Evolutionary conservation across 2,113 vertebrate species (phyloP).

Genomic region (Polypterus bichir): DNA sequence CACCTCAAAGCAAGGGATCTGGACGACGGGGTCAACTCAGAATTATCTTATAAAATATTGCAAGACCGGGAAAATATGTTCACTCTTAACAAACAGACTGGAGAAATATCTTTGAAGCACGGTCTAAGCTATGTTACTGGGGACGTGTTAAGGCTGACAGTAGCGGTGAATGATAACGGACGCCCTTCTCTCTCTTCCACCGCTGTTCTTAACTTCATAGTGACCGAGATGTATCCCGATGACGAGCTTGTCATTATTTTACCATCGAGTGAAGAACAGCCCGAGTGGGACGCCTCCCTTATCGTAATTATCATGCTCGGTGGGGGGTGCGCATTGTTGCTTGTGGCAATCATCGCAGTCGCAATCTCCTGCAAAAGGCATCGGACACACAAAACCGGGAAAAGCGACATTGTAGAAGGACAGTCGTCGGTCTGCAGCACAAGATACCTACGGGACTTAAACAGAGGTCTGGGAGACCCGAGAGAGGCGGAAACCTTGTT

Average conservation of each 20-base stretch:
- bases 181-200: slow-evolving; percentile 25
- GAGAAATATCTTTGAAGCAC: slow-evolving; percentile 41
- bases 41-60: slow-evolving; percentile 34
- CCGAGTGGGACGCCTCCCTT: slow-evolving; percentile 25
- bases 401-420: background rate
- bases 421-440: background rate
- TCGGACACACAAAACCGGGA: too few species aligned
- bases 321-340: slow-evolving; percentile 38
- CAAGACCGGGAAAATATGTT: slow-evolving; percentile 36
- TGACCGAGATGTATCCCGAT: slow-evolving; percentile 34
- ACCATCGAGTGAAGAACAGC: slow-evolving; percentile 22
- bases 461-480: background rate
- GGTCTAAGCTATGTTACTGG: slow-evolving; percentile 25
- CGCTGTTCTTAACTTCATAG: slow-evolving; percentile 30
- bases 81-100: slow-evolving; percentile 27
- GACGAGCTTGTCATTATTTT: slow-evolving; percentile 40
- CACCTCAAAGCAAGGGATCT: slow-evolving; percentile 31
- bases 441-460: background rate
- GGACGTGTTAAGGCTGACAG: slow-evolving; percentile 26
- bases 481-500: background rate
- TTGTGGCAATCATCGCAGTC: slow-evolving; percentile 42
- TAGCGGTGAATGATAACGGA: slow-evolving; percentile 40
- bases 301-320: slow-evolving; percentile 38
- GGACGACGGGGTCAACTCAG: slow-evolving; percentile 34
- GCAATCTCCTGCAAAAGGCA: slow-evolving; percentile 35